Conservation (phyloP, 2,113 vertebrate species). For the Osmerus mordax region DNA sequence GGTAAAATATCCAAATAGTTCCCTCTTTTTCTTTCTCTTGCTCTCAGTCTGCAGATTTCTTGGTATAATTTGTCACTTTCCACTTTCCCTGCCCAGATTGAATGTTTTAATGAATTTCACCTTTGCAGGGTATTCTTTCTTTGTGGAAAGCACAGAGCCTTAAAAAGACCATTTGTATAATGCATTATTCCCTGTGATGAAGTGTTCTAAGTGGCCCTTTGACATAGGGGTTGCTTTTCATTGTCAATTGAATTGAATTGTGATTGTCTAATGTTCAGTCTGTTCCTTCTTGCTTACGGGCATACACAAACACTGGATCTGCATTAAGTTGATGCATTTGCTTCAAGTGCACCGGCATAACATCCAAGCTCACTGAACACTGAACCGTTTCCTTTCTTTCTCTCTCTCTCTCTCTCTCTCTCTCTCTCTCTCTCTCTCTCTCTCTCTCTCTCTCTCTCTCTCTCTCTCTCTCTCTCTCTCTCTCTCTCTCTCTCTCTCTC, state of each 20-base stretch:
- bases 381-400: too few relatives aligned
- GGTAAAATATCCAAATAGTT: conserved; percentile 5
- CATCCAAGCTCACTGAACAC: too few relatives aligned
- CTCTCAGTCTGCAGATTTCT: neutral
- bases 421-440: neutral
- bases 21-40: neutral
- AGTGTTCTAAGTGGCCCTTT: conserved; percentile 1
- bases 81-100: neutral
- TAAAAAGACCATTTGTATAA: conserved; percentile 1
- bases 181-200: neutral
- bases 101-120: neutral
- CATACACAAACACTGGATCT: too few relatives aligned
- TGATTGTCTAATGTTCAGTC: too few relatives aligned
- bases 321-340: too few relatives aligned
- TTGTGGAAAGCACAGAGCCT: neutral
- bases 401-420: too few relatives aligned
- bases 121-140: neutral
- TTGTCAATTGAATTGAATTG: conserved; percentile 11
- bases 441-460: conserved; percentile 2
- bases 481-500: conserved; percentile 2
- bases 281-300: too few relatives aligned
- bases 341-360: too few relatives aligned
- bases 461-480: neutral
- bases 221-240: conserved; percentile 13
- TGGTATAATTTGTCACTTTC: too few relatives aligned